Evolutionary conservation across 1,140 invertebrate species (phyloP), one percentile per base, ranked within the genome.

Genomic region (Zaprionus nigranus): DNA sequence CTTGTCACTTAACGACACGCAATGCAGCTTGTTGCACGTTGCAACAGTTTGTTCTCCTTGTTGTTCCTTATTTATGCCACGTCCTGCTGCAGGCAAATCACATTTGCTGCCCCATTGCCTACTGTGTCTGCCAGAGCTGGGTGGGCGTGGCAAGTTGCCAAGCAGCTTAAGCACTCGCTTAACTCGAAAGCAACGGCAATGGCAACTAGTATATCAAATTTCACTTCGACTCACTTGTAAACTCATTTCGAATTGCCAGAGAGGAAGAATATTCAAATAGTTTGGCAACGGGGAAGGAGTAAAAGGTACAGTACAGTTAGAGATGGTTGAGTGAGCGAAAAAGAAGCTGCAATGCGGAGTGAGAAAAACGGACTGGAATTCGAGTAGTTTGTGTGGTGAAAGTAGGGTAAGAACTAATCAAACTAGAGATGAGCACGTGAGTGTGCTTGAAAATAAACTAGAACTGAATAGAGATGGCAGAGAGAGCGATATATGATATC

Each of bases 171-270:
- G 34, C 17, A 53, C 28, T 63, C 34, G 22, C 60, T 62, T 34
- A 51, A 62, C 24, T 46, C 38, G 15, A 40, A 15, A n/a, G 38
- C 15, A 40, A 40, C 38, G 15, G 38, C 15, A n/a, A 40, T 15
- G 4, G 60, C 28, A 15, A 28, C 51, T 64, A 34, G 30, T 34
- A 20, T 71, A 64, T 58, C 30, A 71, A 58, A 65, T 65, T 65
- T 65, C 61, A 71, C 38, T 64, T 71, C 1, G 17, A 56, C 17
- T 53, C 59, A 26, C 12, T 61, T 69, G 60, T 43, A 69, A 69
- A 69, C 34, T 40, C 49, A 70, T 62, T 63, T 49, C 24, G n/a
- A 22, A 67, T 46, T 0, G n/a, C 40, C 40, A 46, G 40, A 43
- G n/a, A 43, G 53, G 12, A 11, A 5, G 17, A 5, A 24, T n/a